These are phyloP conservation scores for Drosophila pandora DNA, from an alignment of 1,140 invertebrate genomes.

Conservation along the genomic window DNA sequence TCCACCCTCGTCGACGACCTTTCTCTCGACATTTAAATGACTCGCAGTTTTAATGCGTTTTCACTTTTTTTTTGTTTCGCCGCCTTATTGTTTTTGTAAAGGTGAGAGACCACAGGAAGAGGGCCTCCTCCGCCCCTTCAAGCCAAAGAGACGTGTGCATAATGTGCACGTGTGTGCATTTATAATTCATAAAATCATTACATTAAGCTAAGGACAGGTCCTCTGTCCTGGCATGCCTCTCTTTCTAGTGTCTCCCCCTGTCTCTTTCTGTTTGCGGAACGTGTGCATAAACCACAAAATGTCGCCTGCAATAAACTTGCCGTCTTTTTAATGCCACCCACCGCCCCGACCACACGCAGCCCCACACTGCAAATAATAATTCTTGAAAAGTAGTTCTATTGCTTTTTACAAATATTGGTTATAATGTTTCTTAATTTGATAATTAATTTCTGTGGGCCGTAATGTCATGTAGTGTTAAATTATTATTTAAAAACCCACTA, in stretches of 20 bases:
- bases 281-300: conserved; percentile 81
- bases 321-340: conserved; percentile 74
- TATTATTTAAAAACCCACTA: neutral
- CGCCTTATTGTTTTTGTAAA: conserved; percentile 4
- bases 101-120: neutral
- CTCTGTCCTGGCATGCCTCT: conserved; percentile 3
- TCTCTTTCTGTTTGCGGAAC: conserved; percentile 50
- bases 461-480: neutral
- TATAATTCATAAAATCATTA: conserved; percentile 83
- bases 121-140: neutral
- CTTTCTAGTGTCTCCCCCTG: neutral
- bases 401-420: neutral
- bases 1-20: neutral
- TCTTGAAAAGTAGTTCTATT: neutral
- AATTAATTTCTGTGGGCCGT: too few species aligned
- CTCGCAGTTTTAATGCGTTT: conserved; percentile 66
- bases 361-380: neutral
- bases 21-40: conserved; percentile 61
- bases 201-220: conserved; percentile 58
- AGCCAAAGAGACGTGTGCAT: conserved; percentile 23
- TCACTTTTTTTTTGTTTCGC: conserved; percentile 31
- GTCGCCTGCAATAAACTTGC: conserved; percentile 74
- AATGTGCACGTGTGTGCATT: conserved; percentile 71
- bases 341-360: neutral
- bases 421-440: too few species aligned